phyloP scores from a whole-genome alignment of 2,888 invertebrate genomes.

The Abrostola triplasia region DNA sequence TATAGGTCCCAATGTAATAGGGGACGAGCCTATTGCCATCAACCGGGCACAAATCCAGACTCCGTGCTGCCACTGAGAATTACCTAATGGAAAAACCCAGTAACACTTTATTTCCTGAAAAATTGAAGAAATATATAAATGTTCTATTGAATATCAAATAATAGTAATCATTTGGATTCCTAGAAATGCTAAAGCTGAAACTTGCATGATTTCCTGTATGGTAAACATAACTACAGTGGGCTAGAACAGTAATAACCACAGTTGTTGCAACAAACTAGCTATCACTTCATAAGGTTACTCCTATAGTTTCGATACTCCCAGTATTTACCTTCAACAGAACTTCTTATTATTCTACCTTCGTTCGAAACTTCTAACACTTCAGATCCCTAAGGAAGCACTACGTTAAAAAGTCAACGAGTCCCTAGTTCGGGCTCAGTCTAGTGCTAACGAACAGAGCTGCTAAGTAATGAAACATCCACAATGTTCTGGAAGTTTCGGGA shows the following conservation, averaged over 20 bases:
- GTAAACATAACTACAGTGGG: conserved; percentile 8
- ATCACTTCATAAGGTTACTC: conserved; percentile 7
- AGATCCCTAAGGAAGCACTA: conserved; percentile 3
- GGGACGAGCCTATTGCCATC: too few species aligned
- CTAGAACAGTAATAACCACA: not conserved
- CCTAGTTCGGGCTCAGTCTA: conserved; percentile 15
- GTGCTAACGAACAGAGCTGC: conserved; percentile 33
- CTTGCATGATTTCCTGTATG: conserved; percentile 12
- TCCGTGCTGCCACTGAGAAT: too few species aligned
- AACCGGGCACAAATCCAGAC: too few species aligned
- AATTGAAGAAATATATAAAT: too few species aligned
- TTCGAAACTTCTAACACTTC: conserved; percentile 10
- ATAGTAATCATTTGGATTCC: not conserved
- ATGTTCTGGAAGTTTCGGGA: conserved; percentile 27
- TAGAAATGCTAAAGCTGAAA: conserved; percentile 10
- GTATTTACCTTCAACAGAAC: conserved; percentile 2
- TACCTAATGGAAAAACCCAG: too few species aligned
- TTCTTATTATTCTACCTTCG: conserved; percentile 20
- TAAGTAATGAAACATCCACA: conserved; percentile 46
- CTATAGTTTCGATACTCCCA: not conserved
- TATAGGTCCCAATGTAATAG: too few species aligned
- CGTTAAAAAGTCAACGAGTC: conserved; percentile 29
- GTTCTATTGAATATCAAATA: not conserved
- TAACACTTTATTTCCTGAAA: too few species aligned
- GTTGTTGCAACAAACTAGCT: conserved; percentile 29